These are phyloP conservation scores for Sarcophaga rosellei DNA, from an alignment of 2,888 invertebrate genomes.

Conservation along the genomic window DNA sequence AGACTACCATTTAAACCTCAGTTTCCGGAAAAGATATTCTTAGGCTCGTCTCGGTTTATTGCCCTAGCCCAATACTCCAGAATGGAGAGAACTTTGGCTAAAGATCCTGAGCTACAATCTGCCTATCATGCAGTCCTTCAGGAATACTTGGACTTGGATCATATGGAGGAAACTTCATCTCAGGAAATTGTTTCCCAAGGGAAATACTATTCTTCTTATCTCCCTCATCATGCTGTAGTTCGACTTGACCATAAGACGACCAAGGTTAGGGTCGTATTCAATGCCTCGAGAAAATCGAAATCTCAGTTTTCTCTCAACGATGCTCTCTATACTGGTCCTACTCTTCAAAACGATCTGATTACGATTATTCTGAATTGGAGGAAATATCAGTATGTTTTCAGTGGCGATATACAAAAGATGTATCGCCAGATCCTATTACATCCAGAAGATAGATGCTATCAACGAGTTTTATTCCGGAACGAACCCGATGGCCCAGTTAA, in stretches of 20 bases:
- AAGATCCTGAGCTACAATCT: not conserved
- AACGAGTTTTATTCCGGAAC: constrained; percentile 57
- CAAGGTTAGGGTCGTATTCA: constrained; percentile 60
- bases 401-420: constrained; percentile 55
- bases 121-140: not conserved
- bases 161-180: not conserved
- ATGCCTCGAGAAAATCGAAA: constrained; percentile 26
- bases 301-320: constrained; percentile 51
- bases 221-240: not conserved
- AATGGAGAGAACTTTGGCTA: not conserved
- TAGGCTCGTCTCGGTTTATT: constrained; percentile 13
- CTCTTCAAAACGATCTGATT: constrained; percentile 57
- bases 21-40: not conserved
- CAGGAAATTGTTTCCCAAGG: not conserved
- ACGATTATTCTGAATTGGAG: constrained; percentile 44
- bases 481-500: not conserved
- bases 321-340: constrained; percentile 51
- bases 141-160: not conserved
- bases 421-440: constrained; percentile 52
- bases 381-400: constrained; percentile 54
- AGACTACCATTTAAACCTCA: constrained; percentile 14
- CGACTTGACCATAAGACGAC: constrained; percentile 44
- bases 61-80: not conserved
- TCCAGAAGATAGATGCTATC: constrained; percentile 43
- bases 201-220: not conserved